Percentiles rank a stretch among this genome's conserved stretches.
These are phyloP conservation scores for Polia nebulosa DNA, from an alignment of 2,888 invertebrate species.

Conservation along the genomic window DNA sequence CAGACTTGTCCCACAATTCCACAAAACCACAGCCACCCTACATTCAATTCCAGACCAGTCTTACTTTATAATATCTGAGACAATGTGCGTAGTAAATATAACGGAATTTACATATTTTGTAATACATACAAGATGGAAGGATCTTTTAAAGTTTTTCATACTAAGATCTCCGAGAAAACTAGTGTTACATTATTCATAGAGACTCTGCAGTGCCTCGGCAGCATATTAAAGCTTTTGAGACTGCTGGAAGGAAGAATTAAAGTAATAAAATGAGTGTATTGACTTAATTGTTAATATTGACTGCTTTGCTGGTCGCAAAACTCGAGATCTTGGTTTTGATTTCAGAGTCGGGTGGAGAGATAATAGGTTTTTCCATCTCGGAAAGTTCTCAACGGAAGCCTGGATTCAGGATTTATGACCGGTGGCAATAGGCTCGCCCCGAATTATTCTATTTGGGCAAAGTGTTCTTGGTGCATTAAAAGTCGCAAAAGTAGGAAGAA, in stretches of 20 bases:
- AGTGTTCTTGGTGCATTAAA: too few species aligned
- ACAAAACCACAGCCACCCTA: slow-evolving; percentile 4
- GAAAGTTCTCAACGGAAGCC: too few species aligned
- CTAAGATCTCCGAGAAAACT: background rate
- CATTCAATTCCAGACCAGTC: slow-evolving; percentile 14
- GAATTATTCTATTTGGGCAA: too few species aligned
- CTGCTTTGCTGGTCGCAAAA: too few species aligned
- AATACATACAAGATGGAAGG: background rate
- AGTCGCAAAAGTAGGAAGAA: too few species aligned
- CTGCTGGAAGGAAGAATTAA: background rate
- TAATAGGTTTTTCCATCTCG: too few species aligned
- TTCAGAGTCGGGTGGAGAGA: too few species aligned
- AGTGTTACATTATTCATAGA: slow-evolving; percentile 15
- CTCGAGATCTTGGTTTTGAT: too few species aligned
- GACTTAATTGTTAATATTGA: background rate
- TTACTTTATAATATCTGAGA: slow-evolving; percentile 41
- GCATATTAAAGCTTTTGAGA: background rate
- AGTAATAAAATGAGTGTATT: background rate
- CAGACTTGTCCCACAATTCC: background rate
- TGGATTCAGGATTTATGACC: too few species aligned
- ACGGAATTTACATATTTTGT: slow-evolving; percentile 54
- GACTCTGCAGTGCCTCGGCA: background rate
- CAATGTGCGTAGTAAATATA: slow-evolving; percentile 43
- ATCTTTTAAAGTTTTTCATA: slow-evolving; percentile 21
- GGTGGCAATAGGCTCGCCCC: too few species aligned